Conservation (phyloP, 2,113 vertebrate genomes). For the Pontoporia blainvillei region DNA sequence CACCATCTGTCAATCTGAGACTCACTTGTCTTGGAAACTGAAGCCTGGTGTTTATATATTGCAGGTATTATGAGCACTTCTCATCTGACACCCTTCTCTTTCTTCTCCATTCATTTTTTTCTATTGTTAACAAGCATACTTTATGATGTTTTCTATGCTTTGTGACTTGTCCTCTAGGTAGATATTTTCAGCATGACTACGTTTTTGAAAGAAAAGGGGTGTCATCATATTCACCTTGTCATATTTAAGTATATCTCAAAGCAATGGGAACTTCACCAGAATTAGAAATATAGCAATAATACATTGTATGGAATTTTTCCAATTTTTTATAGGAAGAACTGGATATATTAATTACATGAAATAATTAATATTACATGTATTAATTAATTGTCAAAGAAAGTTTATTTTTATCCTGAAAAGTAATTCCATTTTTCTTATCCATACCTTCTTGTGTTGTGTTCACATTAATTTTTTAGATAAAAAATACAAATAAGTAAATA, state of each 20-base stretch:
- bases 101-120: constrained; percentile 44
- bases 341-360: neutral
- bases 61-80: constrained; percentile 41
- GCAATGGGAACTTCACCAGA: neutral
- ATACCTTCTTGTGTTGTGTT: neutral
- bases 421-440: neutral
- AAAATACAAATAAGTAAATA: neutral
- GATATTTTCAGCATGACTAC: constrained; percentile 67
- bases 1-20: constrained; percentile 61
- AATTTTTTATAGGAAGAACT: neutral
- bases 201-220: constrained; percentile 54
- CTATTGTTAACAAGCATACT: constrained; percentile 62
- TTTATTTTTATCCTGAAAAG: neutral
- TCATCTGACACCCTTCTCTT: constrained; percentile 34
- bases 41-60: constrained; percentile 43
- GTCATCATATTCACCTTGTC: constrained; percentile 38
- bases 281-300: neutral
- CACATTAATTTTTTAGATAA: neutral
- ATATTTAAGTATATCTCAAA: constrained; percentile 42
- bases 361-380: neutral
- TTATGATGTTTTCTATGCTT: constrained; percentile 60
- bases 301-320: neutral
- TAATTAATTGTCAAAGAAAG: neutral
- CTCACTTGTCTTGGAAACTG: constrained; percentile 49
- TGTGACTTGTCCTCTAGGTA: constrained; percentile 53